Conservation (phyloP, 2,888 invertebrate genomes). For the Craniophora ligustri region DNA sequence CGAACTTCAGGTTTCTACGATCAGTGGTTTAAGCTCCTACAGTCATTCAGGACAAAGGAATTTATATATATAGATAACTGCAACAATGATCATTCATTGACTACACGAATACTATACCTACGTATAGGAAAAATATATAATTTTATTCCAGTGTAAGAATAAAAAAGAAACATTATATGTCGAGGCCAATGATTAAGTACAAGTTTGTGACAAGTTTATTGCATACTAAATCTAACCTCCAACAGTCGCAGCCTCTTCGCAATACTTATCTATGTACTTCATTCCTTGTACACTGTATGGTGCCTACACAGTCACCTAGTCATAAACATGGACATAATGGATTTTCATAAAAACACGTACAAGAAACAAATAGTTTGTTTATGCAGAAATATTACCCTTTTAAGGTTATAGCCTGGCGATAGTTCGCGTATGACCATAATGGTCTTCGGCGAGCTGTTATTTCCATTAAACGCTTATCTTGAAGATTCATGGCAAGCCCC, state of each 20-base stretch:
- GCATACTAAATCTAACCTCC: conserved; percentile 23
- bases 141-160: background rate
- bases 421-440: conserved; percentile 77
- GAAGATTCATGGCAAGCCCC: conserved; percentile 78
- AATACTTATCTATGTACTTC: conserved; percentile 26
- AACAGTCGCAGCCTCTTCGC: background rate
- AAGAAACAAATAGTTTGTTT: conserved; percentile 71
- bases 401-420: conserved; percentile 71
- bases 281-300: conserved; percentile 3
- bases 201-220: conserved; percentile 5
- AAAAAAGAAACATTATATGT: background rate
- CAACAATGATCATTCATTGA: too few species aligned
- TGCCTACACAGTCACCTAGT: conserved; percentile 19
- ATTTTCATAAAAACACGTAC: conserved; percentile 50
- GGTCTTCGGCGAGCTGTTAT: conserved; percentile 74
- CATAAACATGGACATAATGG: conserved; percentile 43
- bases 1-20: too few species aligned
- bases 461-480: conserved; percentile 84
- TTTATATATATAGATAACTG: too few species aligned
- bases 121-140: too few species aligned
- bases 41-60: too few species aligned
- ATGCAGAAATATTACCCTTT: conserved; percentile 71
- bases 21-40: too few species aligned
- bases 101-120: too few species aligned
- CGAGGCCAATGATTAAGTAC: background rate